Conservation (phyloP, 2,888 invertebrate genomes). For the Pseudanteris insignis region DNA sequence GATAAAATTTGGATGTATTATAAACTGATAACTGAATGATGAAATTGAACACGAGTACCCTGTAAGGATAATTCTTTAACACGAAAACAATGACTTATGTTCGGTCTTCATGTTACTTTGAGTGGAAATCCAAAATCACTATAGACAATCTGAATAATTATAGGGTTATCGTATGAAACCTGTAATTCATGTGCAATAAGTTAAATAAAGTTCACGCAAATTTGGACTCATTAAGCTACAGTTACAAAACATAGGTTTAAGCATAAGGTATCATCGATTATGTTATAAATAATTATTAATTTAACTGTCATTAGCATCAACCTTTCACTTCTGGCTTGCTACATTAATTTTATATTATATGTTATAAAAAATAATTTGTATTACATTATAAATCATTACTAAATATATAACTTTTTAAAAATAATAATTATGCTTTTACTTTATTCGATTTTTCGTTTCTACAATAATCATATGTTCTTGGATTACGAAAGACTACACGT, state of each 20-base stretch:
- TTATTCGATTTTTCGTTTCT: no score
- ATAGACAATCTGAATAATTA: no score
- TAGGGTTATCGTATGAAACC: conserved; percentile 32
- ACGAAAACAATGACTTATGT: no score
- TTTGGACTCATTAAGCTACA: conserved; percentile 20
- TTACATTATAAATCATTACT: conserved; percentile 38
- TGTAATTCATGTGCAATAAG: conserved; percentile 42
- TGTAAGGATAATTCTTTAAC: no score
- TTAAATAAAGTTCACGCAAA: conserved; percentile 28
- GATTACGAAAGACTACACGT: no score
- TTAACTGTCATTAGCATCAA: conserved; percentile 35
- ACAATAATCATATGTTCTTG: no score
- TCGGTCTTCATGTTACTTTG: no score
- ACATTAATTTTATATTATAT: conserved; percentile 36
- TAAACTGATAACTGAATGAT: no score
- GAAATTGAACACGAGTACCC: no score
- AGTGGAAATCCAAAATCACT: no score
- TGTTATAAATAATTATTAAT: conserved; percentile 39
- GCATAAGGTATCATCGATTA: conserved; percentile 23
- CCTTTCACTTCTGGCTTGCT: conserved; percentile 33
- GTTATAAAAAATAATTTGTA: conserved; percentile 41
- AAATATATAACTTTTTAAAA: conserved; percentile 42
- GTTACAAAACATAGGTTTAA: conserved; percentile 23
- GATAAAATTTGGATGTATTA: conserved; percentile 31
- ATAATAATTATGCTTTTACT: conserved; percentile 16